Conservation (phyloP, 2,797 vertebrate species). For the Distichodus sexfasciatus region DNA sequence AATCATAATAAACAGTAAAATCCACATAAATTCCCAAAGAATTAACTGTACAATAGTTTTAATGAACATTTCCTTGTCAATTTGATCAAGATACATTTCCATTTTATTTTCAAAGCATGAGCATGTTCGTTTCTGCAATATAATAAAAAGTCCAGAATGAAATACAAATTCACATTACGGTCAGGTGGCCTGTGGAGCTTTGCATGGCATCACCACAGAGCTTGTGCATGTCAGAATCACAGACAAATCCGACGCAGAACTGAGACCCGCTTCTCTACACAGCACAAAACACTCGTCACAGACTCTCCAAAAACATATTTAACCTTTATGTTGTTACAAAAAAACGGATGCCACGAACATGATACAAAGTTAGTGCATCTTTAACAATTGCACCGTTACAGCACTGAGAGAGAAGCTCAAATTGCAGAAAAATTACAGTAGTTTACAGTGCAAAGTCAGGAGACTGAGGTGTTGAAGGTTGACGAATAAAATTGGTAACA, state of each 20-base stretch:
- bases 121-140: background rate
- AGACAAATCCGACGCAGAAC: slow-evolving; percentile 15
- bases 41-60: too few relatives aligned
- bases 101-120: slow-evolving; percentile 29
- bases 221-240: background rate
- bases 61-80: too few relatives aligned
- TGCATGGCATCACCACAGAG: background rate
- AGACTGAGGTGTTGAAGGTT: slow-evolving; percentile 30
- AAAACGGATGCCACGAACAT: slow-evolving; percentile 1
- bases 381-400: slow-evolving; percentile 14
- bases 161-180: slow-evolving; percentile 27
- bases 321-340: background rate
- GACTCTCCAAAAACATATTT: slow-evolving; percentile 2
- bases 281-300: background rate
- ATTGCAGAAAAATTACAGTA: slow-evolving; percentile 26
- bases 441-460: slow-evolving; percentile 47
- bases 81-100: background rate
- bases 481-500: too few relatives aligned
- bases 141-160: slow-evolving; percentile 10
- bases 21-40: too few relatives aligned
- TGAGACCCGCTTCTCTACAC: slow-evolving; percentile 3
- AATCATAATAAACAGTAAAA: too few relatives aligned
- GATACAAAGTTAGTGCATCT: background rate
- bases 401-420: background rate
- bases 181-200: background rate